Conservation (phyloP, 92 coral and sea anemone species). For the Porites cylindrica region DNA sequence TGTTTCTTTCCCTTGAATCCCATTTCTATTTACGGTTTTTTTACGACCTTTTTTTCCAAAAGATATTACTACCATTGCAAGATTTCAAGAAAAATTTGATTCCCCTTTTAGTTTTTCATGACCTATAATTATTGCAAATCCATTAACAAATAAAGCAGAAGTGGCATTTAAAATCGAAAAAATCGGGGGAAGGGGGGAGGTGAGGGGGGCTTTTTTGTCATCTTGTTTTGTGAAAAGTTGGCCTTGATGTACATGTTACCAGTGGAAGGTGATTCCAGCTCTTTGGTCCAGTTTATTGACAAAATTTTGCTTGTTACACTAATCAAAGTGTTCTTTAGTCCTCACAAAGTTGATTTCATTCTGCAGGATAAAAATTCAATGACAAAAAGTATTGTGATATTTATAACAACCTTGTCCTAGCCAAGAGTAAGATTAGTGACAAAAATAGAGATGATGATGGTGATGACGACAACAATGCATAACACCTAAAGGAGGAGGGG, state of each 20-base stretch:
- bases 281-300: too few species aligned
- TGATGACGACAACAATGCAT: too few species aligned
- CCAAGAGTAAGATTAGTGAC: too few species aligned
- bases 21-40: not conserved
- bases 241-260: too few species aligned
- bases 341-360: constrained; percentile 44
- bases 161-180: not conserved
- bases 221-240: not conserved
- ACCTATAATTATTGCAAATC: not conserved
- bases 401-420: not conserved
- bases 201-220: not conserved
- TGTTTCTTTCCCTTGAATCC: not conserved
- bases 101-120: not conserved
- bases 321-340: constrained; percentile 36
- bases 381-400: not conserved
- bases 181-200: too few species aligned
- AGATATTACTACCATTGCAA: not conserved
- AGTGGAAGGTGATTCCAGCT: too few species aligned
- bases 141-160: not conserved
- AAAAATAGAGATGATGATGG: too few species aligned
- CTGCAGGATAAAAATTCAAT: not conserved
- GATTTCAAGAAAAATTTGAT: not conserved
- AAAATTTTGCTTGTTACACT: not conserved
- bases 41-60: not conserved
- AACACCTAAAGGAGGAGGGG: too few species aligned